A percentile compares a stretch with the other conserved stretches of the same genome.
phyloP scores from a whole-genome alignment of 2,113 vertebrate genomes.

The Ceyx melanurus region DNA sequence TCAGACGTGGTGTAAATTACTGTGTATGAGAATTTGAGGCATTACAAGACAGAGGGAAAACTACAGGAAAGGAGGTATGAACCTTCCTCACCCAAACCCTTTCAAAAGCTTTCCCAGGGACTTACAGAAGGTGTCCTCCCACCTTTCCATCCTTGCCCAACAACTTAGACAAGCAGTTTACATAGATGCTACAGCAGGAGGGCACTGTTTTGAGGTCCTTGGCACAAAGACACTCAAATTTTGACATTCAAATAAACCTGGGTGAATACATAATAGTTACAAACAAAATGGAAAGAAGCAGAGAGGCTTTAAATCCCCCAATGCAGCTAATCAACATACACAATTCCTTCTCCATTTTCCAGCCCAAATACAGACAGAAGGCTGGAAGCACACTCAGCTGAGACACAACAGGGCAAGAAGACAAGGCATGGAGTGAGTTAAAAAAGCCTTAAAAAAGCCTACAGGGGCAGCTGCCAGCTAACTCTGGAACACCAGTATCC shows the following conservation, averaged over 20 bases:
- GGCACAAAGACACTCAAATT: background rate
- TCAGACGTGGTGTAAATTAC: background rate
- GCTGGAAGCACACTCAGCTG: background rate
- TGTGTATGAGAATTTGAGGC: fast-evolving
- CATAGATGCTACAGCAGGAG: background rate
- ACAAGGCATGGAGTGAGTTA: background rate
- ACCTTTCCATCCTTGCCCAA: background rate
- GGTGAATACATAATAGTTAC: fast-evolving
- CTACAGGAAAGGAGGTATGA: background rate
- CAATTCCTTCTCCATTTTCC: background rate
- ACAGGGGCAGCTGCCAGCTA: background rate
- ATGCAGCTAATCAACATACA: background rate
- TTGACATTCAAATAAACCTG: background rate
- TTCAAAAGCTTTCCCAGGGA: background rate
- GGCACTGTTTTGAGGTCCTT: background rate
- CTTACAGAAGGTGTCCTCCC: fast-evolving
- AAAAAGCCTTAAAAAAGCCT: too few species aligned
- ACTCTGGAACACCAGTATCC: background rate
- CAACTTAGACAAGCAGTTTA: background rate
- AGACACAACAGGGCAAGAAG: background rate
- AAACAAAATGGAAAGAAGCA: background rate
- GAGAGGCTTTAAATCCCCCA: background rate
- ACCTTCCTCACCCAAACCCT: background rate
- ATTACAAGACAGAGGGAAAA: background rate
- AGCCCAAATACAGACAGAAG: background rate